Evolutionary conservation across 2,797 vertebrate genomes (phyloP).

Genomic region (Chaetophractus vellerosus): DNA sequence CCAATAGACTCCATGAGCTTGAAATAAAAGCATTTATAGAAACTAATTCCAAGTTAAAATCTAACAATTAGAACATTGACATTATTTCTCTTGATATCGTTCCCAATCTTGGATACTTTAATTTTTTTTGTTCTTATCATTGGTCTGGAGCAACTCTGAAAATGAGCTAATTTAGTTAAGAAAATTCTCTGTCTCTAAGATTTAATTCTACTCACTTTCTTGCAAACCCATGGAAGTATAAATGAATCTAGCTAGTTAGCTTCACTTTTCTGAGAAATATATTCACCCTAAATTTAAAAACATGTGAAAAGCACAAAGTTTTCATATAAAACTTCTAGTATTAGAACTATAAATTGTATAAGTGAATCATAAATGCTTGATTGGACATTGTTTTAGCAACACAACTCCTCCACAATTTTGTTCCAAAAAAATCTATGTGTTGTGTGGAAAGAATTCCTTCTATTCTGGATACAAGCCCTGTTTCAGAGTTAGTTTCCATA

Average conservation of each 20-base stretch:
- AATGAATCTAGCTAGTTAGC: background rate
- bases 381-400: background rate
- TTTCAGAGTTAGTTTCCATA: no score
- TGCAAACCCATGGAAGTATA: background rate
- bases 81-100: background rate
- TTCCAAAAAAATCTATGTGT: background rate
- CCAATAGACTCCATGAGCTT: background rate
- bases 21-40: background rate
- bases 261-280: background rate
- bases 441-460: background rate
- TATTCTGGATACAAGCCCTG: no score
- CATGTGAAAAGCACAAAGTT: background rate
- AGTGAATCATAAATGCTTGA: background rate
- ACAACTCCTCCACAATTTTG: background rate
- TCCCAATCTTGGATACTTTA: background rate
- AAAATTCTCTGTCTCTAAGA: background rate
- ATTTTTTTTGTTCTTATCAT: background rate
- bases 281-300: background rate
- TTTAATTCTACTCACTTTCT: background rate
- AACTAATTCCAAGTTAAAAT: background rate
- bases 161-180: background rate
- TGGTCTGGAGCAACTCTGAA: background rate
- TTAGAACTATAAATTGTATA: background rate
- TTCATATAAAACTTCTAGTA: background rate
- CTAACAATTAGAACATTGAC: accelerated